Evolutionary conservation across 2,797 vertebrate genomes (phyloP), one percentile per base, ranked within the genome.

Genomic region (Crypturellus tataupa): DNA sequence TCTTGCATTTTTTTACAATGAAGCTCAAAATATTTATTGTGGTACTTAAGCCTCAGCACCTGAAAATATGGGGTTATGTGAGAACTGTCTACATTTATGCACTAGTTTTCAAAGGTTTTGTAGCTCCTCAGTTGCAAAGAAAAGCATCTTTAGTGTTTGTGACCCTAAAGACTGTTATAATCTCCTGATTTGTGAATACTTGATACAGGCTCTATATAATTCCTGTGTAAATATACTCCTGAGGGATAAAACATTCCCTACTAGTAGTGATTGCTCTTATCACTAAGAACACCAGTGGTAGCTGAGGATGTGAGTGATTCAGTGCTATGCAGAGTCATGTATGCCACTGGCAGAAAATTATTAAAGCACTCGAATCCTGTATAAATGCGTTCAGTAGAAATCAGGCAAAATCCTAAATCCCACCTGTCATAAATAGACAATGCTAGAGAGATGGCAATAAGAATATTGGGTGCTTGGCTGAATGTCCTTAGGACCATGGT

Each of bases 11-110:
- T 91, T 90, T 71, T 91, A 51, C 81, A 42, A 17, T 24, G 77
- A 23, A 71, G 60, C 46, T 90, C 44, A 6, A 81, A 79, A 53
- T 79, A 33, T 79, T 95, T 91, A 60, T 79, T 93, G 51, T 25
- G 51, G 29, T 75, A 65, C 37, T 93, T 37, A 51, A 65, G 76
- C 76, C 85, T 39, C 11, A 29, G 63, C 46, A 40, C 47, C 35
- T 70, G 73, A 87, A 65, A 83, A 13, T 42, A 69, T 0, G 12
- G 46, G 16, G 17, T 67, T 88, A 33, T 24, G 27, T 68, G 72
- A 29, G n/a, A 80, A 75, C 6, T 72, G 29, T 59, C 90, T 76
- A 71, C 51, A 47, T 40, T 67, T 67, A 14, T 2, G 10, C 39
- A 55, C 5, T 39, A 55, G 10, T 44, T 87, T 44, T 68, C 12